These are phyloP conservation scores for Hylia prasina DNA, from an alignment of 2,113 vertebrate species.

Conservation along the genomic window DNA sequence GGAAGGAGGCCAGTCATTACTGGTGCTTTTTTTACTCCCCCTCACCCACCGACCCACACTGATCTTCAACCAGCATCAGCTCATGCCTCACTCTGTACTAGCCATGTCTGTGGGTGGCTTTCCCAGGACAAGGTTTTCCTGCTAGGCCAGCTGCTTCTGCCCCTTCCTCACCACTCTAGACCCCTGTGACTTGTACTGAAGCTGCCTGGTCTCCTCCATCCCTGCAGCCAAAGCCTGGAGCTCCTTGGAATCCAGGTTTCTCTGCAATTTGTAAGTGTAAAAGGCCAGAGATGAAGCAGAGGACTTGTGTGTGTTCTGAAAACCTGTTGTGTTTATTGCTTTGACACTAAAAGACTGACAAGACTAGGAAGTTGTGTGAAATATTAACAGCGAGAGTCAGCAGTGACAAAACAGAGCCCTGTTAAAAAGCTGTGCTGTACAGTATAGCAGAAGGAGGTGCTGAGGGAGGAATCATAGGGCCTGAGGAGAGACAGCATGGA, in stretches of 20 bases:
- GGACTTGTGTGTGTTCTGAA: neutral
- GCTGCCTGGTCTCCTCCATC: neutral
- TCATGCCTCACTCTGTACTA: neutral
- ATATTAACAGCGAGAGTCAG: neutral
- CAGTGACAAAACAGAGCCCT: neutral
- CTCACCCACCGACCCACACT: accelerated
- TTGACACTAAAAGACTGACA: neutral
- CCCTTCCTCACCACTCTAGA: neutral
- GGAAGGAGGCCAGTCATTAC: neutral
- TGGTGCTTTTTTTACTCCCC: accelerated
- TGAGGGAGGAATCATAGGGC: neutral
- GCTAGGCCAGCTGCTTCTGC: neutral
- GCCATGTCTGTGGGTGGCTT: neutral
- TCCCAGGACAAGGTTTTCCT: neutral
- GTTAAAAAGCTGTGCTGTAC: neutral
- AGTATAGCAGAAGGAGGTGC: neutral
- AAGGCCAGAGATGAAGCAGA: neutral
- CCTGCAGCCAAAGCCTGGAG: accelerated
- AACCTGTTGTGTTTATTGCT: neutral
- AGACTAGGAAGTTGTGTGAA: neutral
- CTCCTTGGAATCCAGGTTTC: neutral
- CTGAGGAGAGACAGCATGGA: neutral
- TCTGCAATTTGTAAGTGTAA: neutral
- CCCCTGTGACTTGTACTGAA: accelerated
- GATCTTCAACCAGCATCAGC: neutral